phyloP scores from a whole-genome alignment of 2,797 vertebrate genomes.

The Eupleurogrammus muticus region DNA sequence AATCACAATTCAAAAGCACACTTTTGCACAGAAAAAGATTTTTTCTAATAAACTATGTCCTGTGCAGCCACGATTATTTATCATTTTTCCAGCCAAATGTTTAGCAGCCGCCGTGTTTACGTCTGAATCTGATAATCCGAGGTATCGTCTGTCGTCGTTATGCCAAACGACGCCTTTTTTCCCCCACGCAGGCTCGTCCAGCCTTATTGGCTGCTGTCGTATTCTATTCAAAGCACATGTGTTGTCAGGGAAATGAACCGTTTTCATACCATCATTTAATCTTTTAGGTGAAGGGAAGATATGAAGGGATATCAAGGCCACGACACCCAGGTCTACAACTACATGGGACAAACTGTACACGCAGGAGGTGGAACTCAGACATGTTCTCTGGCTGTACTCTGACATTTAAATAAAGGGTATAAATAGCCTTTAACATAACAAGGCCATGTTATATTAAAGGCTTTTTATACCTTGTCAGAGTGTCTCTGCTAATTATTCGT shows the following conservation, averaged over 20 bases:
- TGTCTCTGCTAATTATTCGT: no score
- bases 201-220: no score
- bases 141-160: conserved; percentile 26
- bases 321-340: no score
- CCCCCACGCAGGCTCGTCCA: not conserved
- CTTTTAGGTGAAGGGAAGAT: conserved; percentile 1
- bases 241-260: conserved; percentile 1
- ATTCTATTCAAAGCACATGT: no score
- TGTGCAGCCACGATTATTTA: conserved; percentile 3
- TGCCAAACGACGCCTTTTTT: conserved; percentile 38
- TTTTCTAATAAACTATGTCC: not conserved
- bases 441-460: no score
- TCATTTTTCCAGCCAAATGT: not conserved
- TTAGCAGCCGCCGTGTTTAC: conserved; percentile 15
- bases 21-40: not conserved
- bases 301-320: not conserved
- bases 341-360: not conserved
- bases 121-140: conserved; percentile 21
- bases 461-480: no score
- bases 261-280: conserved; percentile 4
- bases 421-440: no score
- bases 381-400: no score
- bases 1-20: no score
- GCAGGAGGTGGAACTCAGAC: not conserved
- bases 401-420: no score